Conservation (phyloP, 2,888 invertebrate species). For the Nephrotoma flavescens region DNA sequence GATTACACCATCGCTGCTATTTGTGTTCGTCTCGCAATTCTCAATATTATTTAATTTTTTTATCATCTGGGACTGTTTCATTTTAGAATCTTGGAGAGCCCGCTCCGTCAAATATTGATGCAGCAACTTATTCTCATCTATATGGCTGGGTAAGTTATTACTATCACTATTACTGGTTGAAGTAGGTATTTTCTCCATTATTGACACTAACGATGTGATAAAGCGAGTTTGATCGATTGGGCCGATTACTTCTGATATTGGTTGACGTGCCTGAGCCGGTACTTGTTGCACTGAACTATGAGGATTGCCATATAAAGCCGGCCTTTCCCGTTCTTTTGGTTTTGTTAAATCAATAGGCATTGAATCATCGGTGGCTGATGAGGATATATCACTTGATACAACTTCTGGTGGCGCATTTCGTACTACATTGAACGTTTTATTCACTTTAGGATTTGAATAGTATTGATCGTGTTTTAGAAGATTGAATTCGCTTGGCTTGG, state of each 20-base stretch:
- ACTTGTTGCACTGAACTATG: neutral
- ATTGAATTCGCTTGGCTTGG: slow-evolving; percentile 28
- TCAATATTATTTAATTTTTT: slow-evolving; percentile 8
- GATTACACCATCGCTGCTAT: neutral
- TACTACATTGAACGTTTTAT: neutral
- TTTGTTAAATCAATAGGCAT: slow-evolving; percentile 31
- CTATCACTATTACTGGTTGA: neutral
- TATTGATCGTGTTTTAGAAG: slow-evolving; percentile 32
- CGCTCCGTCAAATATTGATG: slow-evolving; percentile 60
- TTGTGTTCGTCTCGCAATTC: neutral
- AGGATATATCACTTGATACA: neutral
- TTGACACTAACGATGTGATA: slow-evolving; percentile 28
- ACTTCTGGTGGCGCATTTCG: neutral
- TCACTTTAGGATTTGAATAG: slow-evolving; percentile 24
- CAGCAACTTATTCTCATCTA: slow-evolving; percentile 47
- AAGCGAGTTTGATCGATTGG: slow-evolving; percentile 24
- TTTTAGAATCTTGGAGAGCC: slow-evolving; percentile 52
- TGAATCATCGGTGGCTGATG: neutral
- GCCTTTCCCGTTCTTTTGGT: slow-evolving; percentile 17
- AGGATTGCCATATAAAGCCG: neutral
- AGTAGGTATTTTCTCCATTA: slow-evolving; percentile 23
- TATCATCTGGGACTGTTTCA: slow-evolving; percentile 47
- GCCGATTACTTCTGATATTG: slow-evolving; percentile 22
- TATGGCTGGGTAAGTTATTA: neutral
- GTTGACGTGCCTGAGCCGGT: neutral